These are phyloP conservation scores for Helleia helle DNA, from an alignment of 2,888 invertebrate genomes.

Conservation along the genomic window DNA sequence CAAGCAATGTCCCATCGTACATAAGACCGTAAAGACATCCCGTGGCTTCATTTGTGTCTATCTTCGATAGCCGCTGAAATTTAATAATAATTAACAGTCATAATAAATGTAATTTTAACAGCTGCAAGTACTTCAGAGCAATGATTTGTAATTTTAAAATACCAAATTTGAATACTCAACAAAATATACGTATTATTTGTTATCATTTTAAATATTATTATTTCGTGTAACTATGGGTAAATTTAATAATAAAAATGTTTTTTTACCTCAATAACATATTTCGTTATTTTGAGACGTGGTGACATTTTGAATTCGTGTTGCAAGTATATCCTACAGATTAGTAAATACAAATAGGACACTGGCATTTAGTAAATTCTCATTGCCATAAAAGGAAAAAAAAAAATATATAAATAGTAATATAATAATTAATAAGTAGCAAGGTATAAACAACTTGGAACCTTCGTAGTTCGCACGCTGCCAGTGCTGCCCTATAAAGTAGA, in stretches of 20 bases:
- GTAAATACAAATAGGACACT: too few relatives aligned
- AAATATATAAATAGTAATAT: too few relatives aligned
- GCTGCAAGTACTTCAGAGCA: conserved; percentile 6
- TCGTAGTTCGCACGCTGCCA: too few relatives aligned
- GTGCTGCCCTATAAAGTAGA: too few relatives aligned
- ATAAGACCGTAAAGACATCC: conserved; percentile 85
- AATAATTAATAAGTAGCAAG: too few relatives aligned
- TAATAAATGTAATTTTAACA: conserved; percentile 5
- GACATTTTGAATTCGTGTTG: conserved; percentile 71
- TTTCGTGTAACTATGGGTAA: too few relatives aligned
- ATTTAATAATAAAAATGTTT: conserved; percentile 26
- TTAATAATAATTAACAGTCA: neutral
- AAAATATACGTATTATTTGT: neutral
- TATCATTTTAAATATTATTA: too few relatives aligned
- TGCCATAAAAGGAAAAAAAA: too few relatives aligned
- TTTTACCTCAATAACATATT: conserved; percentile 80
- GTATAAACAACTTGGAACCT: too few relatives aligned
- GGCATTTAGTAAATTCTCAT: too few relatives aligned
- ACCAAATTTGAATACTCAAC: neutral
- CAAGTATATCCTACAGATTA: too few relatives aligned
- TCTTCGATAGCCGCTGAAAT: conserved; percentile 77
- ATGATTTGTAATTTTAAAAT: conserved; percentile 28
- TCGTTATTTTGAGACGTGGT: conserved; percentile 82
- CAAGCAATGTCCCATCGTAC: conserved; percentile 79
- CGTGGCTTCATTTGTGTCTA: conserved; percentile 74